Percentiles rank a stretch among this genome's conserved stretches.
These are phyloP conservation scores for Lordiphosa collinella DNA, from an alignment of 1,140 invertebrate species.

Conservation along the genomic window DNA sequence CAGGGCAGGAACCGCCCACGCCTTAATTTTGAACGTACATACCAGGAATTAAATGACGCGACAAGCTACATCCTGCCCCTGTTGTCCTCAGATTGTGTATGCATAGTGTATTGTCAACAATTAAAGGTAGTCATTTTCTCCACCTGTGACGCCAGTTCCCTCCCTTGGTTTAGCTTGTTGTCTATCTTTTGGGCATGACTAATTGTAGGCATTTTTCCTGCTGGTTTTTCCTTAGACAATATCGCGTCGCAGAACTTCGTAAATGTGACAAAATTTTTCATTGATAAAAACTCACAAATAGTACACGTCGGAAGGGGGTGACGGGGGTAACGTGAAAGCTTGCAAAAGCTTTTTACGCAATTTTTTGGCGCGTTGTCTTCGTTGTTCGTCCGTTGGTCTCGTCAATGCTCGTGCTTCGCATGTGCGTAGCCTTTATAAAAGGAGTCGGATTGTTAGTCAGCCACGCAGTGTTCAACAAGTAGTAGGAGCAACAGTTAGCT, in stretches of 20 bases:
- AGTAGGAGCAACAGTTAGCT: conserved; percentile 70
- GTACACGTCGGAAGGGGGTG: neutral
- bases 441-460: conserved; percentile 53
- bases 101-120: conserved; percentile 54
- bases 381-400: neutral
- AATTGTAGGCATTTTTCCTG: conserved; percentile 38
- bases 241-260: conserved; percentile 36
- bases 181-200: conserved; percentile 54
- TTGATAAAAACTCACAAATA: conserved; percentile 49
- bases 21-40: neutral
- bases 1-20: conserved; percentile 19
- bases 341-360: conserved; percentile 61
- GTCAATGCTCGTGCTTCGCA: conserved; percentile 17
- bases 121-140: conserved; percentile 10
- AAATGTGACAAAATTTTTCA: conserved; percentile 66
- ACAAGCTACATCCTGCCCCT: neutral
- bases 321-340: conserved; percentile 32
- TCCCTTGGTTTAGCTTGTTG: conserved; percentile 33
- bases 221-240: conserved; percentile 44
- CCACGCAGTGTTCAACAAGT: conserved; percentile 75
- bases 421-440: conserved; percentile 61
- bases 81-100: conserved; percentile 1
- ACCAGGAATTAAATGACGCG: conserved; percentile 48
- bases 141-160: conserved; percentile 30
- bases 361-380: conserved; percentile 34